Evolutionary conservation across 2,113 vertebrate species (phyloP), one percentile per base, ranked within the genome.

Genomic region (Notechis scutatus): DNA sequence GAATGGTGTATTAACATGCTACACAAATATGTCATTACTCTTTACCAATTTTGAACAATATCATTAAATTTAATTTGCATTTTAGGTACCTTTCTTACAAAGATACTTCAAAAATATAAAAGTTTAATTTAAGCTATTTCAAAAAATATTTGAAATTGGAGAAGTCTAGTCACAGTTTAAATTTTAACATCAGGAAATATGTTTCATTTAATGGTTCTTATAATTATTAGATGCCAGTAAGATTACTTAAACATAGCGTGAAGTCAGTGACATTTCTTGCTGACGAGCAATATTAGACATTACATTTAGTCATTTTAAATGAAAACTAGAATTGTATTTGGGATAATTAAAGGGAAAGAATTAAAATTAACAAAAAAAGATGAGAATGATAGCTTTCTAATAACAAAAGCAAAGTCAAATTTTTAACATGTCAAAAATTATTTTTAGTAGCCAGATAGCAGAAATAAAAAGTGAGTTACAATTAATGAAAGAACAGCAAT

Each of bases 161-260:
- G 90, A 95, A 96, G 95, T 96, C 93, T 94, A 95, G 93, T 95
- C 57, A 95, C 94, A 96, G 96, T 94, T 97, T 97, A 97, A 96
- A 97, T 98, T 98, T 98, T 97, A 97, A 98, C 97, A 97, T 98
- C 97, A 97, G 95, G 97, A 97, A 97, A 97, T 97, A 96, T 95
- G 97, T 97, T 97, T 96, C 97, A 97, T 98, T 98, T 97, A 96
- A 92, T 96, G 96, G 93, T 94, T 98, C 97, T 97, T 96, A 97
- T 98, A 98, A 98, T 98, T 98, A 98, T 96, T 98, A 98, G 98
- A 98, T 98, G 98, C 97, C 98, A 98, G 96, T 96, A 96, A 69
- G 97, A 97, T 97, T 97, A 98, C 96, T 98, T 98, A 98, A 98
- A 98, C 97, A 98, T 94, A 98, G 97, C 96, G 98, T 97, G 97